phyloP scores from a whole-genome alignment of 2,888 invertebrate species.

The Drosophila yooni region DNA sequence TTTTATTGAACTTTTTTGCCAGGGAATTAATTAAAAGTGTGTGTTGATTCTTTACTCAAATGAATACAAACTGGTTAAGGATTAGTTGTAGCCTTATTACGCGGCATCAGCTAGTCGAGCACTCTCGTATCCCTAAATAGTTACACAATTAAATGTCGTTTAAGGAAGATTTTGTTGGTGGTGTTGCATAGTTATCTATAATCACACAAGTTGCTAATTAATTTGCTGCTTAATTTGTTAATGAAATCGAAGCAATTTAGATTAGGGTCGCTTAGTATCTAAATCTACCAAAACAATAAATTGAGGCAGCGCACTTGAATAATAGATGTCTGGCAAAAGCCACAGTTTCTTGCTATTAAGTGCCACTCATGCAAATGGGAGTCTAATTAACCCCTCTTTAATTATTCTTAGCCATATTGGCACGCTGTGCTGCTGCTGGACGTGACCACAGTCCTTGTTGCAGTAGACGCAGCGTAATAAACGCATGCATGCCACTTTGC shows the following conservation, averaged over 20 bases:
- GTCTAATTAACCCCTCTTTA: slow-evolving; percentile 43
- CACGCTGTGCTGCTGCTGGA: slow-evolving; percentile 87
- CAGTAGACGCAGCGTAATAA: slow-evolving; percentile 89
- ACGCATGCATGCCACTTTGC: slow-evolving; percentile 90
- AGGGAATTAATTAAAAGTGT: background rate
- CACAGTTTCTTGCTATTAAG: slow-evolving; percentile 6
- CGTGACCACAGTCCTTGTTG: slow-evolving; percentile 91
- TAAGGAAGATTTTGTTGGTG: background rate
- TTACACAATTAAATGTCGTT: background rate
- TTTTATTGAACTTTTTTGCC: background rate
- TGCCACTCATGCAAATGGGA: slow-evolving; percentile 28
- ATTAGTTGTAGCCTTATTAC: background rate
- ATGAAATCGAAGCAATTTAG: background rate
- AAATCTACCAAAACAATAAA: slow-evolving; percentile 28
- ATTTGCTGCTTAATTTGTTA: slow-evolving; percentile 22
- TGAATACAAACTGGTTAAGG: too few species aligned
- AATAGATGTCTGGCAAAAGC: background rate
- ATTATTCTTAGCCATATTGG: slow-evolving; percentile 79
- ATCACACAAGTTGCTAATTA: slow-evolving; percentile 40
- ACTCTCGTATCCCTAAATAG: background rate
- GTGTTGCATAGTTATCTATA: background rate
- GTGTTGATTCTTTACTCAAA: background rate
- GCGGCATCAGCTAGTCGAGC: background rate
- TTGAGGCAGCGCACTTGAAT: slow-evolving; percentile 23
- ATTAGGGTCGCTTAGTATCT: slow-evolving; percentile 6